Conservation (phyloP, 2,888 invertebrate genomes). For the Stenchaetothrips biformis region DNA sequence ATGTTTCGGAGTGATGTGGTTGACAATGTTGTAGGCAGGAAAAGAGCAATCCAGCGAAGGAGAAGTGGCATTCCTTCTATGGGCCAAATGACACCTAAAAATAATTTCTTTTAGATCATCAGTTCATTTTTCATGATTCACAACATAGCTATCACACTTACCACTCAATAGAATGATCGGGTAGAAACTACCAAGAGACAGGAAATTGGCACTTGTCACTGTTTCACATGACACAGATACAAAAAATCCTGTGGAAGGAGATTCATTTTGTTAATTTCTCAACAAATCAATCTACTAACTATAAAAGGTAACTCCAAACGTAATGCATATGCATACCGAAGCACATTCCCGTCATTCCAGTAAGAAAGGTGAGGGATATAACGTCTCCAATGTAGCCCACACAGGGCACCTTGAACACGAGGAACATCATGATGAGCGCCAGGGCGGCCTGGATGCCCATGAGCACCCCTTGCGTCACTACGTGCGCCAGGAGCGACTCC, state of each 20-base stretch:
- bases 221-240: slow-evolving; percentile 74
- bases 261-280: slow-evolving; percentile 22
- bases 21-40: neutral
- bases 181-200: slow-evolving; percentile 83
- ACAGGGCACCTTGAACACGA: slow-evolving; percentile 57
- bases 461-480: slow-evolving; percentile 67
- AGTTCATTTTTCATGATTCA: neutral
- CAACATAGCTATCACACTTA: slow-evolving; percentile 46
- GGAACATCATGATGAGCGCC: slow-evolving; percentile 58
- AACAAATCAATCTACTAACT: neutral
- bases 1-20: slow-evolving; percentile 7
- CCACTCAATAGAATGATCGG: slow-evolving; percentile 83
- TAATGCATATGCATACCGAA: slow-evolving; percentile 53
- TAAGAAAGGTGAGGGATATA: slow-evolving; percentile 60
- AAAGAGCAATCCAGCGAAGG: neutral
- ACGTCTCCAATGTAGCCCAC: slow-evolving; percentile 59
- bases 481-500: slow-evolving; percentile 77
- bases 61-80: neutral
- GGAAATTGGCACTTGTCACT: slow-evolving; percentile 76
- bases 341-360: slow-evolving; percentile 79
- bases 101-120: neutral
- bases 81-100: slow-evolving; percentile 10
- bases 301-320: neutral
- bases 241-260: slow-evolving; percentile 59
- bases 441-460: slow-evolving; percentile 64